These are phyloP conservation scores for Cerastis rubricosa DNA, from an alignment of 2,888 invertebrate species.

Conservation along the genomic window DNA sequence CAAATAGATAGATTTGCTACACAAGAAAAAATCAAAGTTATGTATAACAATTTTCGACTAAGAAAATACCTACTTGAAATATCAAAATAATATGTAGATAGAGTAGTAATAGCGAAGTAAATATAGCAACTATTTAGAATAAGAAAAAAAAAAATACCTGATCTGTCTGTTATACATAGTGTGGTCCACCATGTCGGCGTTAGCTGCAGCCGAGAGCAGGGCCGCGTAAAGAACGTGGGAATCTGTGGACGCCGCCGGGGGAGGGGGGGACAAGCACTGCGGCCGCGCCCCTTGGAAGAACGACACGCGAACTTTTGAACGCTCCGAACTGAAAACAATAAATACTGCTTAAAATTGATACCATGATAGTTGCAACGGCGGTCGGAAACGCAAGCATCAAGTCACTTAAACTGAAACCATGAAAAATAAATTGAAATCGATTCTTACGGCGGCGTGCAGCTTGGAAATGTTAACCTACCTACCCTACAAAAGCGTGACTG, in stretches of 20 bases:
- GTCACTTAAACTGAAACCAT: constrained; percentile 15
- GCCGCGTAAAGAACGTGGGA: constrained; percentile 85
- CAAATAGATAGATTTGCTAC: constrained; percentile 1
- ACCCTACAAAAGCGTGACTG: constrained; percentile 8
- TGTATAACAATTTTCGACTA: background rate
- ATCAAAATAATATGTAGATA: background rate
- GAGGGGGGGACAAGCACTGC: constrained; percentile 92
- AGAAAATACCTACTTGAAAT: background rate
- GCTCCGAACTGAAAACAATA: constrained; percentile 92
- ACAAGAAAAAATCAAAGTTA: background rate
- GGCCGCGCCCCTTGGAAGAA: constrained; percentile 96
- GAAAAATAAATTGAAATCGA: constrained; percentile 27
- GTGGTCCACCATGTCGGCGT: constrained; percentile 87
- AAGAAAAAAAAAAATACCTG: constrained; percentile 86
- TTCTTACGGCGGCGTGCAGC: constrained; percentile 12
- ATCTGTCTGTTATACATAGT: constrained; percentile 92
- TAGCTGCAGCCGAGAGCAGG: constrained; percentile 85
- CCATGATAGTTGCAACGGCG: constrained; percentile 18
- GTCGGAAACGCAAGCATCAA: constrained; percentile 49
- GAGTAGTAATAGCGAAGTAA: background rate
- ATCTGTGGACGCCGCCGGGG: constrained; percentile 88
- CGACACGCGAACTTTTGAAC: constrained; percentile 95
- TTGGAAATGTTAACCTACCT: constrained; percentile 12
- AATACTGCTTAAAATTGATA: constrained; percentile 18
- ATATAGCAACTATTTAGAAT: background rate